Base-by-base conservation (phyloP, 2,888 invertebrate species). In the Catocala sponsa region DNA sequence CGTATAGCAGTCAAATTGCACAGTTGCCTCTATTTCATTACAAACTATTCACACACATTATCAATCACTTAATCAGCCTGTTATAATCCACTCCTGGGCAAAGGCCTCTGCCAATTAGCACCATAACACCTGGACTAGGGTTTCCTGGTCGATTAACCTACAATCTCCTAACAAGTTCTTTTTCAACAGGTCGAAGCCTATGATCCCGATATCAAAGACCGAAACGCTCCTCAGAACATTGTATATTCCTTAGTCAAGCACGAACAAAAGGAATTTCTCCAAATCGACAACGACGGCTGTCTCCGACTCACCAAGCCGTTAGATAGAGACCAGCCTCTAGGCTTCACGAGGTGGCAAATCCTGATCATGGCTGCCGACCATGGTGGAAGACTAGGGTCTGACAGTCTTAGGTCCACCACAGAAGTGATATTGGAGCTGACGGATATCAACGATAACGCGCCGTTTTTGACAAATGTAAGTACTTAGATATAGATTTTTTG, bases 391-490 rank as follows among this genome's bases (percentile, higher is more conserved):
- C 92, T 95, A 10, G 94, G 94, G 0, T 95, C 95, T 0, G 95
- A 95, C 12, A 96, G 96, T 25, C 85, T 96, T 56, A 94, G 96
- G 63, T 95, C 95, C 0, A 95, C 96, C 1, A 96, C 96, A 0
- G 96, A 96, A 78, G 97, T 98, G 32, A 97, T 95, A 49, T 94
- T 97, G 66, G 95, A 95, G 67, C 85, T 97, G 33, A 95, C 95
- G 5, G 99, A 99, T 83, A 97, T 98, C 80, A 99, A 99, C 87
- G 99, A 99, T 86, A 99, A 99, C 86, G 97, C 98, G 0, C 99
- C 99, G 0, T 97, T 97, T 84, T 95, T 98, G 65, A 97, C 97
- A 47, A 97, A 97, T 83, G 96, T 96, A 88, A 95, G 95, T 95
- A 81, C 11, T 55, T 59, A 43, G 7, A 10, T 55, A 13, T 38